Evolutionary conservation across 2,797 vertebrate species (phyloP).

Genomic region (Onychomys leucogaster): DNA sequence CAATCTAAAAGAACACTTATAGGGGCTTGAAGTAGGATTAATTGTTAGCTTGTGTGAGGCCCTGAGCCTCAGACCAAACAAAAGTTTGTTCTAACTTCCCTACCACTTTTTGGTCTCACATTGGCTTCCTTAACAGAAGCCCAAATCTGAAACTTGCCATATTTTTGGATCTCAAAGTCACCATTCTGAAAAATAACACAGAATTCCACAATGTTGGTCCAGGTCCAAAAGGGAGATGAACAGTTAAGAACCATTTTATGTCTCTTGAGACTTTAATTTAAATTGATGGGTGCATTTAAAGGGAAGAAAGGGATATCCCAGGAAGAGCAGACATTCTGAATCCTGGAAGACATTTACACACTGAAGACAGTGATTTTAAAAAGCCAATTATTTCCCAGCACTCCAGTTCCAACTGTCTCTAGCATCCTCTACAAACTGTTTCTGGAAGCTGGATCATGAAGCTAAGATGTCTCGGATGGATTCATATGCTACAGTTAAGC

Average conservation of each 20-base stretch:
- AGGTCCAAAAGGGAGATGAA: not conserved
- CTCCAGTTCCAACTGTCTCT: not conserved
- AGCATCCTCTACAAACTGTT: not conserved
- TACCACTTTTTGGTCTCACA: not conserved
- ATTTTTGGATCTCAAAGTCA: constrained; percentile 20
- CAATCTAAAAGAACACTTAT: not conserved
- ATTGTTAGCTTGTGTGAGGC: not conserved
- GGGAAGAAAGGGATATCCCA: not conserved
- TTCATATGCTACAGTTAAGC: not conserved
- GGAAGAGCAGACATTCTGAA: constrained; percentile 3
- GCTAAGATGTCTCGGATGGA: not conserved
- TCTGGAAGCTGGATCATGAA: not conserved
- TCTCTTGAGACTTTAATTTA: constrained; percentile 3
- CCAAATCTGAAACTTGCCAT: not conserved
- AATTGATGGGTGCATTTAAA: not conserved
- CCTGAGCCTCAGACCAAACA: not conserved
- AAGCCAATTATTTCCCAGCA: not conserved
- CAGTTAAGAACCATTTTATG: not conserved
- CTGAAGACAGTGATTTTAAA: constrained; percentile 13
- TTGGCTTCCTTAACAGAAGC: not conserved
- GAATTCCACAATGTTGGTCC: not conserved
- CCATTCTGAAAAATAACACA: not conserved
- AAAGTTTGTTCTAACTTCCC: constrained; percentile 5
- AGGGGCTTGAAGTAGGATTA: too few relatives aligned
- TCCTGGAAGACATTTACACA: not conserved